These are phyloP conservation scores for Lasius platythorax DNA, from an alignment of 2,888 invertebrate genomes.

Conservation along the genomic window DNA sequence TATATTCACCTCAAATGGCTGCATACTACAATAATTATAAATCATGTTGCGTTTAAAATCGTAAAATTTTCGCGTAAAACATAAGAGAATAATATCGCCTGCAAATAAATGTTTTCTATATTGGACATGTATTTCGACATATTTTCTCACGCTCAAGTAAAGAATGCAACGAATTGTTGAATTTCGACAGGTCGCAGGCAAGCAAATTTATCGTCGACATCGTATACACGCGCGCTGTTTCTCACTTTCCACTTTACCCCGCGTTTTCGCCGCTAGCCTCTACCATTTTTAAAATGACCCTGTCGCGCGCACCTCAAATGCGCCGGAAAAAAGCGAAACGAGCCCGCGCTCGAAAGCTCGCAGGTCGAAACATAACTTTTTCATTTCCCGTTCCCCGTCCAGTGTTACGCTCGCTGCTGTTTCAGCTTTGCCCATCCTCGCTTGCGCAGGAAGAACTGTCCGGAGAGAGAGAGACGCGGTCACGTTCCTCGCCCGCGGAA, in stretches of 20 bases:
- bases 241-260: slow-evolving; percentile 41
- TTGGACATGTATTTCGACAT: not conserved
- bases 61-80: not conserved
- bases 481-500: slow-evolving; percentile 82
- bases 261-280: slow-evolving; percentile 29
- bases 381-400: slow-evolving; percentile 83
- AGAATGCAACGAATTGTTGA: slow-evolving; percentile 3
- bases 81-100: not conserved
- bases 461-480: slow-evolving; percentile 63
- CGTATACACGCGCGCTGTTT: slow-evolving; percentile 22
- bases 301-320: slow-evolving; percentile 30
- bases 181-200: slow-evolving; percentile 12
- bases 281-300: slow-evolving; percentile 51
- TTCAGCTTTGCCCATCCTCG: slow-evolving; percentile 53
- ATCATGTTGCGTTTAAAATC: not conserved
- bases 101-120: slow-evolving; percentile 1
- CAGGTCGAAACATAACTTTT: slow-evolving; percentile 82
- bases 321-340: slow-evolving; percentile 61
- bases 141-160: slow-evolving; percentile 1
- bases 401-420: slow-evolving; percentile 71
- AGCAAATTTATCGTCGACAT: slow-evolving; percentile 31
- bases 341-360: slow-evolving; percentile 57
- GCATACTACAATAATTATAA: not conserved
- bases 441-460: slow-evolving; percentile 38
- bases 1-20: not conserved